These are phyloP conservation scores for Catocala sponsa DNA, from an alignment of 2,888 invertebrate species.

Conservation along the genomic window DNA sequence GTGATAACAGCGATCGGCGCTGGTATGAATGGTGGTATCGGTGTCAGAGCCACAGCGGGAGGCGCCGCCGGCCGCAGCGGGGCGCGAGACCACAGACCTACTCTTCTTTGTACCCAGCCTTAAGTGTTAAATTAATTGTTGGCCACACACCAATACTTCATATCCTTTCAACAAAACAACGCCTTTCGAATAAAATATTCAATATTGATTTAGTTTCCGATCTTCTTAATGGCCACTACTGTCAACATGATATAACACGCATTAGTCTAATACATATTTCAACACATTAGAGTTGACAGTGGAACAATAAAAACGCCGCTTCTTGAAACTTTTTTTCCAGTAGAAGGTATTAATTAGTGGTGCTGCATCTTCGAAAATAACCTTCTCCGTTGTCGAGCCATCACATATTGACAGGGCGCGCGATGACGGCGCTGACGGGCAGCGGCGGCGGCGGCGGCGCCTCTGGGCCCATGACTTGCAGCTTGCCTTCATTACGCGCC, in stretches of 20 bases:
- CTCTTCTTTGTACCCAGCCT: slow-evolving; percentile 61
- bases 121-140: slow-evolving; percentile 81
- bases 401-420: slow-evolving; percentile 80
- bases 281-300: slow-evolving; percentile 70
- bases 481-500: slow-evolving; percentile 80
- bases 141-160: slow-evolving; percentile 57
- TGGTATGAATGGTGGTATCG: slow-evolving; percentile 74
- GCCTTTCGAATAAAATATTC: slow-evolving; percentile 43
- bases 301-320: slow-evolving; percentile 77
- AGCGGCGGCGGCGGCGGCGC: slow-evolving; percentile 71
- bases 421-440: slow-evolving; percentile 77
- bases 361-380: slow-evolving; percentile 83
- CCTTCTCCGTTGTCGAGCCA: slow-evolving; percentile 81
- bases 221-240: slow-evolving; percentile 40
- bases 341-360: slow-evolving; percentile 84
- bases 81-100: slow-evolving; percentile 58
- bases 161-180: slow-evolving; percentile 50
- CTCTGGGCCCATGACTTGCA: slow-evolving; percentile 83
- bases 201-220: slow-evolving; percentile 47
- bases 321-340: slow-evolving; percentile 73
- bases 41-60: slow-evolving; percentile 64
- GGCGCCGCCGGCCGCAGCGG: slow-evolving; percentile 60
- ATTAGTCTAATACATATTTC: slow-evolving; percentile 57
- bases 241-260: slow-evolving; percentile 47
- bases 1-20: slow-evolving; percentile 66